A percentile compares a stretch with the other conserved stretches of the same genome.
These are phyloP conservation scores for Pituophis catenifer DNA, from an alignment of 2,113 vertebrate species.

Conservation along the genomic window DNA sequence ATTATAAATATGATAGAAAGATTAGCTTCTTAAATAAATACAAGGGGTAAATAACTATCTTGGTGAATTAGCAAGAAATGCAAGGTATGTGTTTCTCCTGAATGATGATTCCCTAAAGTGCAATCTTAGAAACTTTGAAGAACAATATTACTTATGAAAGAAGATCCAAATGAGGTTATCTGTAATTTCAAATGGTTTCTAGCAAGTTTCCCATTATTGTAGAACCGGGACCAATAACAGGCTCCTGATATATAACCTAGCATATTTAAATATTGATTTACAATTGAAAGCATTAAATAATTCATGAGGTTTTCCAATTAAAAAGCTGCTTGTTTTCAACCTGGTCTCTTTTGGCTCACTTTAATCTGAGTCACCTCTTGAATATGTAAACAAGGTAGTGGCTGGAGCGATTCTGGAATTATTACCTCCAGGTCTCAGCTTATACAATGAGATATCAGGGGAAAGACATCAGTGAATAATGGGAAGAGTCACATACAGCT, in stretches of 20 bases:
- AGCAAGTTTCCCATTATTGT: conserved; percentile 17
- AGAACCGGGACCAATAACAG: conserved; percentile 7
- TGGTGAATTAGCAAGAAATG: neutral
- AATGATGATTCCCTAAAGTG: conserved; percentile 8
- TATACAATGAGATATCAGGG: neutral
- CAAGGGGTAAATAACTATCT: conserved; percentile 3
- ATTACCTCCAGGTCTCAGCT: neutral
- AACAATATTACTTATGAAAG: conserved; percentile 9
- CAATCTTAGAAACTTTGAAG: neutral
- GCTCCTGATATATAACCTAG: conserved; percentile 3
- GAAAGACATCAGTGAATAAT: neutral
- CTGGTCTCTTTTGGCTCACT: neutral
- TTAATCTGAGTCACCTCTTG: neutral
- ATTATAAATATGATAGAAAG: neutral
- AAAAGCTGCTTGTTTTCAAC: conserved; percentile 9
- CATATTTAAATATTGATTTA: conserved; percentile 31
- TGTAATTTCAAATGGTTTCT: conserved; percentile 21
- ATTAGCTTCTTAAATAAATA: neutral
- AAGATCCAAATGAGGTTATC: conserved; percentile 17
- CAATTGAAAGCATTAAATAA: conserved; percentile 17
- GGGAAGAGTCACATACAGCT: neutral
- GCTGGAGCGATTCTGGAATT: neutral
- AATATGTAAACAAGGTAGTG: neutral
- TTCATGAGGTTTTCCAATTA: conserved; percentile 26
- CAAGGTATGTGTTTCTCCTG: neutral